phyloP scores from a whole-genome alignment of 2,888 invertebrate species.

The Apodemia duryi region DNA sequence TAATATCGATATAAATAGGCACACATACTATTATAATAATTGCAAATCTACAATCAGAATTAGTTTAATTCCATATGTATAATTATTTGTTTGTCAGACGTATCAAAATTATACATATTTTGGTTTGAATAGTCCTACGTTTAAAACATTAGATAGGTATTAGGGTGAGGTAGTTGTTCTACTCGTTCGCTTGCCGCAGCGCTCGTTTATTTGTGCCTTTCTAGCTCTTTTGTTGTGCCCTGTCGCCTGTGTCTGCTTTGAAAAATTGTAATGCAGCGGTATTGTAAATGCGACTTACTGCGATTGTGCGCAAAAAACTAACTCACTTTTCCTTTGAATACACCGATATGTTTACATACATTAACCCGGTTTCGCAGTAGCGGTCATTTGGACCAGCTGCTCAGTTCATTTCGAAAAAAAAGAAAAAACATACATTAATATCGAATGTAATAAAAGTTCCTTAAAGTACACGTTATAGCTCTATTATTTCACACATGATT shows the following conservation, averaged over 20 bases:
- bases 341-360: background rate
- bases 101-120: background rate
- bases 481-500: background rate
- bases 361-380: no score
- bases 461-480: background rate
- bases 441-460: background rate
- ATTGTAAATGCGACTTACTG: constrained; percentile 61
- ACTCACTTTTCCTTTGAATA: constrained; percentile 4
- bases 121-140: constrained; percentile 23
- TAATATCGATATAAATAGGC: no score
- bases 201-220: constrained; percentile 75
- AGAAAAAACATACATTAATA: background rate
- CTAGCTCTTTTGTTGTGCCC: constrained; percentile 73
- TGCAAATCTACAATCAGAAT: no score
- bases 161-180: constrained; percentile 36
- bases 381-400: no score
- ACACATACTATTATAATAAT: no score
- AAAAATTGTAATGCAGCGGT: constrained; percentile 74
- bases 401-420: no score
- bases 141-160: constrained; percentile 38
- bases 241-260: constrained; percentile 73
- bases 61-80: no score
- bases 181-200: constrained; percentile 57
- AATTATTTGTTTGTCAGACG: no score
- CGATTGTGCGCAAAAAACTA: constrained; percentile 53